These are phyloP conservation scores for Rostratula benghalensis DNA, from an alignment of 2,113 vertebrate genomes.

Conservation along the genomic window DNA sequence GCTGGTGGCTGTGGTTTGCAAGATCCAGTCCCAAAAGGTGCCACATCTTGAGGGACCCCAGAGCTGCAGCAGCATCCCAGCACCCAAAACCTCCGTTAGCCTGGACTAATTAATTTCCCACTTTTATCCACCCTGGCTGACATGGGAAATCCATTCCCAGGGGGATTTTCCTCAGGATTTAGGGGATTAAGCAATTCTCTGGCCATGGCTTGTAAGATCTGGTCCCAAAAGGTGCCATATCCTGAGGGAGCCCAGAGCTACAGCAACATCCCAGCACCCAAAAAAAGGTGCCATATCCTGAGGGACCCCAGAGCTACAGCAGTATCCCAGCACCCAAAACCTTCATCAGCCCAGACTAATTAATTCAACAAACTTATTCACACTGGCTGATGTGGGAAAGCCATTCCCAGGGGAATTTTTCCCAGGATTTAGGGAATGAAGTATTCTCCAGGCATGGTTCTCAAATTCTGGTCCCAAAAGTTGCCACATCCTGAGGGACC, in stretches of 20 bases:
- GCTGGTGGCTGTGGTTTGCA: neutral
- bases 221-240: neutral
- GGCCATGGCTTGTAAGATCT: accelerated
- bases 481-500: accelerated
- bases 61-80: neutral
- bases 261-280: neutral
- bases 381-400: too few species aligned
- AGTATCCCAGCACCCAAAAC: neutral
- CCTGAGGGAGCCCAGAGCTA: accelerated
- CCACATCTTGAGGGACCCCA: neutral
- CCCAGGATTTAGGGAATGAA: too few species aligned
- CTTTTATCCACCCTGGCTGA: neutral
- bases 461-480: neutral
- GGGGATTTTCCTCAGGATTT: neutral
- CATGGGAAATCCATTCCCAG: neutral
- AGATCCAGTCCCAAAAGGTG: neutral
- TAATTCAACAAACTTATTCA: too few species aligned
- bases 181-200: neutral
- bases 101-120: neutral
- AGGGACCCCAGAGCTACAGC: too few species aligned
- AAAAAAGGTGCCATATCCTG: too few species aligned
- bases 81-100: accelerated
- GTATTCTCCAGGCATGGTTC: neutral
- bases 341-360: too few species aligned
- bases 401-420: too few species aligned